Percentiles rank a stretch among this genome's conserved stretches.
These are phyloP conservation scores for Donacobius atricapilla DNA, from an alignment of 2,113 vertebrate genomes.

Conservation along the genomic window DNA sequence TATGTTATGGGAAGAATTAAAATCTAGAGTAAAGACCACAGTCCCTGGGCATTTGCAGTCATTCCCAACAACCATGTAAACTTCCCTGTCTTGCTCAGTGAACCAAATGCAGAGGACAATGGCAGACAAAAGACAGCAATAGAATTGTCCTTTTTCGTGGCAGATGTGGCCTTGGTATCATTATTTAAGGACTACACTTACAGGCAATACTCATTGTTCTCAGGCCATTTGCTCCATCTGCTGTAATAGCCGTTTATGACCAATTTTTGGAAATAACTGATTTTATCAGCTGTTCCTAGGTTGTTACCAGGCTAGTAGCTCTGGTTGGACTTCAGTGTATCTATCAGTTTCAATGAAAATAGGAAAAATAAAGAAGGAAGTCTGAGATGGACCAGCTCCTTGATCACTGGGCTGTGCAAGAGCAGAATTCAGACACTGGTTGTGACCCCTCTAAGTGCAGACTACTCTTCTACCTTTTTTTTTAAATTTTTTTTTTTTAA, in stretches of 20 bases:
- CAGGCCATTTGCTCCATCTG: background rate
- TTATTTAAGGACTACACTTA: background rate
- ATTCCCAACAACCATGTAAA: background rate
- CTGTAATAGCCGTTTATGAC: background rate
- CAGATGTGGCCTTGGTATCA: background rate
- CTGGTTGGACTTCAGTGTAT: background rate
- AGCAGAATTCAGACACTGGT: background rate
- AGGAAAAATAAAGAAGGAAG: background rate
- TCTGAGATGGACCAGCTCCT: background rate
- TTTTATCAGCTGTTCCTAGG: background rate
- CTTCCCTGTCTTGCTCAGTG: background rate
- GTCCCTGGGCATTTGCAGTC: background rate
- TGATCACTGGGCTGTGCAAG: background rate
- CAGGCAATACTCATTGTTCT: background rate
- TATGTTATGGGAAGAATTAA: constrained; percentile 8
- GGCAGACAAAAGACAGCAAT: background rate
- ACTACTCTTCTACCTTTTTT: background rate
- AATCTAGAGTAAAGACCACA: background rate
- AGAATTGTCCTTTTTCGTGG: background rate
- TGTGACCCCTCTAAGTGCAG: background rate
- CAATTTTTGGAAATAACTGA: background rate
- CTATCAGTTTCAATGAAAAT: background rate
- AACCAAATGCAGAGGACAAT: background rate
- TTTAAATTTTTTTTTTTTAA: background rate
- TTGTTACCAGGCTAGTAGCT: background rate